Conservation (phyloP, 2,113 vertebrate genomes). For the Kryptolebias marmoratus region DNA sequence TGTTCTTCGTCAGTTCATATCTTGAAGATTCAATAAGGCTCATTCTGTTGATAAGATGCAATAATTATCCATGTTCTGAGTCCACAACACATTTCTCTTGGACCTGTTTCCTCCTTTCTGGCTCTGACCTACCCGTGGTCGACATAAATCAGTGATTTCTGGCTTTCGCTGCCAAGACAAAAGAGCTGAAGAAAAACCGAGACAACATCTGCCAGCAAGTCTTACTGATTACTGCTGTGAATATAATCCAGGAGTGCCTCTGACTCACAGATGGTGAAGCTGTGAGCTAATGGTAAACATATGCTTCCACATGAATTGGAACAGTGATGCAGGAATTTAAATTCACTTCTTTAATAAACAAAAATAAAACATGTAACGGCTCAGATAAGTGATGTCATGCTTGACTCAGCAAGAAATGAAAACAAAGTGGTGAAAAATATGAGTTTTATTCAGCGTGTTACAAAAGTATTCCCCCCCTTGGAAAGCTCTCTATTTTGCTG, state of each 20-base stretch:
- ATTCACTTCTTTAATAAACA: conserved; percentile 13
- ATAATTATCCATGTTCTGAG: conserved; percentile 23
- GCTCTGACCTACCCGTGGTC: conserved; percentile 30
- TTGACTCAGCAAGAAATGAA: conserved; percentile 22
- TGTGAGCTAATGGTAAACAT: conserved; percentile 53
- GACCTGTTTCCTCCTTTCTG: conserved; percentile 27
- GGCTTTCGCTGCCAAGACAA: conserved; percentile 26
- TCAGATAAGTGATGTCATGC: conserved; percentile 11
- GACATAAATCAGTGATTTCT: conserved; percentile 49
- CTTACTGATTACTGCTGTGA: conserved; percentile 46
- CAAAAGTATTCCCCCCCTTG: too few relatives aligned
- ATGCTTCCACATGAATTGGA: conserved; percentile 26
- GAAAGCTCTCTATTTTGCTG: too few relatives aligned
- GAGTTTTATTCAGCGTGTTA: neutral
- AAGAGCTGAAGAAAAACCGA: conserved; percentile 32
- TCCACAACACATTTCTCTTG: conserved; percentile 58
- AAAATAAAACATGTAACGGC: neutral
- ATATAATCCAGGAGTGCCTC: conserved; percentile 24
- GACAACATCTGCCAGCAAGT: conserved; percentile 47
- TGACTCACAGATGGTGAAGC: conserved; percentile 38
- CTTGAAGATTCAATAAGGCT: conserved; percentile 37
- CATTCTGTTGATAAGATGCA: conserved; percentile 21
- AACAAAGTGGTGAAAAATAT: neutral
- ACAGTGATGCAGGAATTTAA: conserved; percentile 18
- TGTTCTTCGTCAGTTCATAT: conserved; percentile 50